Evolutionary conservation across 2,113 vertebrate species (phyloP).

Genomic region (Aptenodytes patagonicus): DNA sequence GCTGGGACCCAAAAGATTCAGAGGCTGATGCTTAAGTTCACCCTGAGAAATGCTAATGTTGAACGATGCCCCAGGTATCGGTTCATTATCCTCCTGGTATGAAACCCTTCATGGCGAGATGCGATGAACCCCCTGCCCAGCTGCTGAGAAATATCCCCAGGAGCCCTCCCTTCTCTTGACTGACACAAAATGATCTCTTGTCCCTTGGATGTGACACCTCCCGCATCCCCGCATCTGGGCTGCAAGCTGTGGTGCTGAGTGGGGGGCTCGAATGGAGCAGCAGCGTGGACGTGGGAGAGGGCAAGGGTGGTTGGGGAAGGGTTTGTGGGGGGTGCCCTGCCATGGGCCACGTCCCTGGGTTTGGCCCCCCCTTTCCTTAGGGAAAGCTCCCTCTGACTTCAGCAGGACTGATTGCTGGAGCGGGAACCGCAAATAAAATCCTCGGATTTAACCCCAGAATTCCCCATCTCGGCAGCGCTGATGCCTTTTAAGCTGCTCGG

Average conservation of each 20-base stretch:
- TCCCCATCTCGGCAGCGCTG: neutral
- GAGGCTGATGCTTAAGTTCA: neutral
- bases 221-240: neutral
- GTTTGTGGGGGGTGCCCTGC: neutral
- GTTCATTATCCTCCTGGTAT: neutral
- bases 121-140: neutral
- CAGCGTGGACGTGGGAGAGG: neutral
- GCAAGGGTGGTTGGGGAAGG: no score
- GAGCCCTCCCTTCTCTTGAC: neutral
- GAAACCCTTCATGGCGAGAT: neutral
- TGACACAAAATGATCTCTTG: neutral
- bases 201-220: neutral
- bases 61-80: neutral
- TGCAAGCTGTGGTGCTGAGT: accelerated
- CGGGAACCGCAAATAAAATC: neutral
- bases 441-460: neutral
- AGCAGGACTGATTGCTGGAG: neutral
- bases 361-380: neutral
- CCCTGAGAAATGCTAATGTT: neutral
- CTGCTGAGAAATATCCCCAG: neutral
- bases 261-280: neutral
- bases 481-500: neutral
- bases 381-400: neutral
- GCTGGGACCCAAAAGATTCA: neutral
- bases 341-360: accelerated